Percentiles rank a stretch among this genome's conserved stretches.
phyloP scores from a whole-genome alignment of 2,888 invertebrate species.

The Rotaria magnacalcarata region DNA sequence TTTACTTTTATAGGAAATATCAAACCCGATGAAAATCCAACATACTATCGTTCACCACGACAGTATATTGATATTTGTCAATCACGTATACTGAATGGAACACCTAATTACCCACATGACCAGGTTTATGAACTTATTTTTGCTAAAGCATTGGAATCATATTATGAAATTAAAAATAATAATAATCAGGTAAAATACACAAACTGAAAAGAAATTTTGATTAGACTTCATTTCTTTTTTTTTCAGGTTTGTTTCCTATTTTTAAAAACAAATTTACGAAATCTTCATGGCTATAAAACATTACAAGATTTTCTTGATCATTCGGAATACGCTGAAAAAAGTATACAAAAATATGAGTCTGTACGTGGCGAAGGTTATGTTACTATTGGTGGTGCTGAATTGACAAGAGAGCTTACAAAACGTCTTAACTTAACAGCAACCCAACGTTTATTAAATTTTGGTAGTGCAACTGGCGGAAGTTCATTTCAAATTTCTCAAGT shows the following conservation, averaged over 20 bases:
- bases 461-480: slow-evolving; percentile 60
- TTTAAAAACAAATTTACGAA: slow-evolving; percentile 46
- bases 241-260: slow-evolving; percentile 17
- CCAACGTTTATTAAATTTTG: slow-evolving; percentile 60
- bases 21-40: slow-evolving; percentile 52
- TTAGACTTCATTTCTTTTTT: not conserved
- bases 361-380: slow-evolving; percentile 58
- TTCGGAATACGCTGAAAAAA: slow-evolving; percentile 60
- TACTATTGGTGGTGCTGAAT: slow-evolving; percentile 16
- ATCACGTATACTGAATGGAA: not conserved
- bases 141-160: slow-evolving; percentile 56
- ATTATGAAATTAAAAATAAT: slow-evolving; percentile 57
- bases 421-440: slow-evolving; percentile 55
- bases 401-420: slow-evolving; percentile 54
- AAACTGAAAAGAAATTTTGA: no score
- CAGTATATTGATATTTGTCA: slow-evolving; percentile 51
- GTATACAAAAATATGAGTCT: slow-evolving; percentile 61
- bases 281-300: slow-evolving; percentile 45
- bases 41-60: slow-evolving; percentile 59
- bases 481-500: slow-evolving; percentile 57
- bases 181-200: not conserved
- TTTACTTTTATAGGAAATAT: slow-evolving; percentile 49
- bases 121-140: slow-evolving; percentile 53
- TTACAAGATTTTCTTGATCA: slow-evolving; percentile 60
- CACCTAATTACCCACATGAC: not conserved